Evolutionary conservation across 53 echinoderm and acorn worm genomes (phyloP).

Genomic region (Hippasteria phrygiana): DNA sequence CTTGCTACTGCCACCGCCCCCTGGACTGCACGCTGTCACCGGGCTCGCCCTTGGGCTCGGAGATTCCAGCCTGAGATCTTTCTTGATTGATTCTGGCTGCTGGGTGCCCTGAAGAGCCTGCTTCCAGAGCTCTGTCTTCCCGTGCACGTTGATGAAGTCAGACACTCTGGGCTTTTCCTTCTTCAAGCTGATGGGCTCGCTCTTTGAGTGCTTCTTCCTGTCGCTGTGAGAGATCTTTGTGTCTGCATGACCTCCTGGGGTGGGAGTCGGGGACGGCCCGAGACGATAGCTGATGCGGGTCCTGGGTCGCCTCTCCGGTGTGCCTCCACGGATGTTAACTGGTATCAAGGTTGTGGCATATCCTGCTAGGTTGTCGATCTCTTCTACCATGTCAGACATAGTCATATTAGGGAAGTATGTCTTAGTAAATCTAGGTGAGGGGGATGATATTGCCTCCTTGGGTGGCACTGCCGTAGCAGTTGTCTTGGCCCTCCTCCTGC

Average conservation of each 20-base stretch:
- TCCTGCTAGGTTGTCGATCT: conserved; percentile 28
- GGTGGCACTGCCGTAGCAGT: neutral
- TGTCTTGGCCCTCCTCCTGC: conserved; percentile 4
- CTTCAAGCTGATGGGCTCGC: conserved; percentile 20
- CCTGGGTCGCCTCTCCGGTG: conserved; percentile 35
- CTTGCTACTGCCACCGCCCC: neutral
- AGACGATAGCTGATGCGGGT: conserved; percentile 77
- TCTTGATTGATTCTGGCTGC: neutral
- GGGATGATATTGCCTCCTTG: neutral
- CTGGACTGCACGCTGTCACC: conserved; percentile 18
- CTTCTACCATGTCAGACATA: neutral
- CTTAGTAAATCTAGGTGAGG: conserved; percentile 38
- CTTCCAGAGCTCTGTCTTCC: conserved; percentile 65
- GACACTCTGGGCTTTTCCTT: conserved; percentile 1
- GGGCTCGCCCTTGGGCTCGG: conserved; percentile 52
- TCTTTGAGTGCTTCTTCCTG: conserved; percentile 23
- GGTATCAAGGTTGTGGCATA: conserved; percentile 44
- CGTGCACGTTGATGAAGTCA: conserved; percentile 61
- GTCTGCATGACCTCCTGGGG: conserved; percentile 52
- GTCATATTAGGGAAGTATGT: neutral
- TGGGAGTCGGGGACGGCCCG: conserved; percentile 54
- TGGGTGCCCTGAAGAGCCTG: conserved; percentile 31
- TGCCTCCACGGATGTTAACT: conserved; percentile 34
- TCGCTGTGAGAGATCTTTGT: neutral
- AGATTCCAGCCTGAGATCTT: conserved; percentile 51